Evolutionary conservation across 2,797 vertebrate genomes (phyloP).

Genomic region (Petrocephalus sullivani): DNA sequence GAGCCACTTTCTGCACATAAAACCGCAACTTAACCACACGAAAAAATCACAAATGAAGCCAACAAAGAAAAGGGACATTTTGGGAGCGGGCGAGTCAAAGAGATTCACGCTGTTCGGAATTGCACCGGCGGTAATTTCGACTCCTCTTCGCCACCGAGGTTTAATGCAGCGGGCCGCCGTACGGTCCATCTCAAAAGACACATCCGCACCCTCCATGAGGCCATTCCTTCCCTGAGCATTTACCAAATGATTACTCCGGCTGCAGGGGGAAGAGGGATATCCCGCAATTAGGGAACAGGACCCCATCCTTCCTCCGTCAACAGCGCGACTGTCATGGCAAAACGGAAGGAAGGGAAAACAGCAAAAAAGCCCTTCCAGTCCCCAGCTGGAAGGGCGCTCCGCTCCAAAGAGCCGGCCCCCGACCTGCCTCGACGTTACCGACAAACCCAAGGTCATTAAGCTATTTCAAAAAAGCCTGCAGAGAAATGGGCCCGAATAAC

Average conservation of each 20-base stretch:
- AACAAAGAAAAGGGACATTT: not conserved
- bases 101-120: not conserved
- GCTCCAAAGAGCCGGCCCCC: not conserved
- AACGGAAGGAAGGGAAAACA: not conserved
- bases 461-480: not conserved
- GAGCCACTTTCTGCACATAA: not conserved
- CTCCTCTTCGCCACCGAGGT: not conserved
- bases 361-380: too few relatives aligned
- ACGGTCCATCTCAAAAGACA: not conserved
- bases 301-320: not conserved
- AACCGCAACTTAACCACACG: not conserved
- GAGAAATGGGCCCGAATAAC: not conserved
- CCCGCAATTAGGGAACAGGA: not conserved
- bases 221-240: not conserved
- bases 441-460: not conserved
- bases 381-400: too few relatives aligned
- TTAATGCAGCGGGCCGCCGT: not conserved
- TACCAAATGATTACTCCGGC: not conserved
- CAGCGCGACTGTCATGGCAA: not conserved
- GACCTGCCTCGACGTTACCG: not conserved
- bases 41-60: not conserved
- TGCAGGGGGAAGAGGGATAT: not conserved
- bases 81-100: not conserved
- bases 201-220: not conserved
- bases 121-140: not conserved